A percentile compares a stretch with the other conserved stretches of the same genome.
Conservation (phyloP, 2,888 invertebrate genomes). For the Opisthograptis luteolata region DNA sequence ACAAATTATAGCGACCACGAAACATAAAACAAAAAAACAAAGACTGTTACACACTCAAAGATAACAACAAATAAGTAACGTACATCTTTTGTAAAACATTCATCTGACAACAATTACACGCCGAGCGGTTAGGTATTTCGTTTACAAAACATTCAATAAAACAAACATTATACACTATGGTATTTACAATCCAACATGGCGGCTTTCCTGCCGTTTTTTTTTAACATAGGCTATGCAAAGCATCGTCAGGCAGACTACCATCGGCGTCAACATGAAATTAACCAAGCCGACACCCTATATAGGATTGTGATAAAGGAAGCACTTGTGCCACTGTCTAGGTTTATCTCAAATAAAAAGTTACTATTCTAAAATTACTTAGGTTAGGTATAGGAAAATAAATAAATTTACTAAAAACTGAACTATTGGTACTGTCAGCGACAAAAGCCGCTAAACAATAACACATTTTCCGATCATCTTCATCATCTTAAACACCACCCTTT, state of each 20-base stretch:
- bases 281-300: conserved; percentile 65
- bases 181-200: conserved; percentile 21
- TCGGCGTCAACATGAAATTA: conserved; percentile 66
- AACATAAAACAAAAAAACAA: conserved; percentile 9
- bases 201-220: conserved; percentile 36
- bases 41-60: conserved; percentile 6
- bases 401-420: no score
- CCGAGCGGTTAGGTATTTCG: conserved; percentile 32
- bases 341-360: no score
- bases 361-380: no score
- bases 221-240: conserved; percentile 56
- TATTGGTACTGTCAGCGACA: no score
- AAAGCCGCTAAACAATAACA: no score
- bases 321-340: conserved; percentile 37
- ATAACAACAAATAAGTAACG: neutral
- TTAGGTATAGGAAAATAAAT: no score
- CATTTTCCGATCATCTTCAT: no score
- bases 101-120: conserved; percentile 16
- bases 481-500: no score
- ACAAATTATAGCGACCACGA: conserved; percentile 13
- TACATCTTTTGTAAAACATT: neutral
- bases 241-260: conserved; percentile 55
- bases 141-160: conserved; percentile 25
- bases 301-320: conserved; percentile 63
- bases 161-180: conserved; percentile 14